Percentiles rank a stretch among this genome's conserved stretches.
Conservation (phyloP, 2,888 invertebrate species). For the Raillietiella orientalis region DNA sequence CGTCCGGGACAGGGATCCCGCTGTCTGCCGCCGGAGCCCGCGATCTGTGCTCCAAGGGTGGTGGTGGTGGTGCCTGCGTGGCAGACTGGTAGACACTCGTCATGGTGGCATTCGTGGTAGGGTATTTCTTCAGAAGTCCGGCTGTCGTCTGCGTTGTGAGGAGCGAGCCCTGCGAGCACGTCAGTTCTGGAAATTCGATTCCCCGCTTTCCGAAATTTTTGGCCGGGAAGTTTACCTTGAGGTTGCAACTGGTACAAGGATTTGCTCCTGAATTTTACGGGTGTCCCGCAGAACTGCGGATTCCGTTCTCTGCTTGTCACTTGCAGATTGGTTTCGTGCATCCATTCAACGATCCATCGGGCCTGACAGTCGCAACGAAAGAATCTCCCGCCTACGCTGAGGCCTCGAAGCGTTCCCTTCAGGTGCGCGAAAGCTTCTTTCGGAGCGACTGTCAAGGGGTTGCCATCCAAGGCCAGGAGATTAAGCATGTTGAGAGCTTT, state of each 20-base stretch:
- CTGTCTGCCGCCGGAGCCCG: no score
- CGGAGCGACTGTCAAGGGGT: constrained; percentile 52
- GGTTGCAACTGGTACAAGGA: constrained; percentile 61
- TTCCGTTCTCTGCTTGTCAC: constrained; percentile 68
- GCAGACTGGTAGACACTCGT: constrained; percentile 10
- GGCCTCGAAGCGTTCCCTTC: constrained; percentile 45
- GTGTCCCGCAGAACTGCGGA: constrained; percentile 69
- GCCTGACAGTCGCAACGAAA: constrained; percentile 60
- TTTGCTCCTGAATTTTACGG: constrained; percentile 37
- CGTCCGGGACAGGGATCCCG: no score
- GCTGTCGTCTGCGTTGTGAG: no score
- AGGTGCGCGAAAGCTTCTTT: constrained; percentile 39
- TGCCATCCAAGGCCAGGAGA: constrained; percentile 57
- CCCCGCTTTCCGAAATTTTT: background rate
- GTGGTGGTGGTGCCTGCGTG: constrained; percentile 9
- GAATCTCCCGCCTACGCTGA: constrained; percentile 59
- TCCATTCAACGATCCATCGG: constrained; percentile 70
- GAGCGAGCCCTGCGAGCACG: background rate
- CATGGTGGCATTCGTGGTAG: constrained; percentile 5
- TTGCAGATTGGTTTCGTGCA: constrained; percentile 50
- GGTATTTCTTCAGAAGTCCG: no score
- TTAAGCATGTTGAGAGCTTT: constrained; percentile 49
- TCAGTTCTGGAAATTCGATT: constrained; percentile 3
- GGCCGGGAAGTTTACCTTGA: constrained; percentile 18
- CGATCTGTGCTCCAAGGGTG: no score